Conservation (phyloP, 2,113 vertebrate genomes). For the Coptodon bakossiorum region DNA sequence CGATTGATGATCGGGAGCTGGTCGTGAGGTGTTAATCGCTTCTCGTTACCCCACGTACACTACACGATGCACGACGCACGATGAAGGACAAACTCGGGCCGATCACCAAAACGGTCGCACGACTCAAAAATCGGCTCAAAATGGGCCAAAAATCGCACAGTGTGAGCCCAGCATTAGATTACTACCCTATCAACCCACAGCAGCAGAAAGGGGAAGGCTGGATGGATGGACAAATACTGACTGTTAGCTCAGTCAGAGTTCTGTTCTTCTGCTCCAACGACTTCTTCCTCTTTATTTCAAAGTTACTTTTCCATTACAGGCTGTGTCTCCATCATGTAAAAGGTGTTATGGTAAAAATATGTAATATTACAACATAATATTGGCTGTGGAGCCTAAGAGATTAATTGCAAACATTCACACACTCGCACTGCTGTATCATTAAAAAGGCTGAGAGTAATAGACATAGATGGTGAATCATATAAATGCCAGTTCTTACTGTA, state of each 20-base stretch:
- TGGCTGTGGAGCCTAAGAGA: background rate
- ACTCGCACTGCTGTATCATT: background rate
- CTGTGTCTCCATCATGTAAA: background rate
- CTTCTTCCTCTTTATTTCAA: background rate
- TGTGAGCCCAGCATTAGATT: no score
- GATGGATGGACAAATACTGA: background rate
- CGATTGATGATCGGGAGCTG: no score
- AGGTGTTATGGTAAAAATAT: background rate
- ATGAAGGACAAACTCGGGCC: no score
- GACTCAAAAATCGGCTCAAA: no score
- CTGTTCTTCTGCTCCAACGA: background rate
- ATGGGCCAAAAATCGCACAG: no score
- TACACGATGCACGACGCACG: no score
- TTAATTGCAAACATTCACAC: constrained; percentile 16
- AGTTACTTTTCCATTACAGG: background rate
- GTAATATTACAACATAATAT: background rate
- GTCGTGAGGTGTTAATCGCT: no score
- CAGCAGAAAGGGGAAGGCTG: background rate
- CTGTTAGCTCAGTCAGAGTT: background rate
- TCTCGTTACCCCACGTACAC: no score
- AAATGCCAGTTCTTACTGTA: background rate
- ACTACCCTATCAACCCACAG: background rate
- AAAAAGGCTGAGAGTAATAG: background rate
- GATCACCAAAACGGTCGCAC: no score
- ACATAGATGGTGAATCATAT: background rate